These are phyloP conservation scores for Eclectus roratus DNA, from an alignment of 2,113 vertebrate species.

Conservation along the genomic window DNA sequence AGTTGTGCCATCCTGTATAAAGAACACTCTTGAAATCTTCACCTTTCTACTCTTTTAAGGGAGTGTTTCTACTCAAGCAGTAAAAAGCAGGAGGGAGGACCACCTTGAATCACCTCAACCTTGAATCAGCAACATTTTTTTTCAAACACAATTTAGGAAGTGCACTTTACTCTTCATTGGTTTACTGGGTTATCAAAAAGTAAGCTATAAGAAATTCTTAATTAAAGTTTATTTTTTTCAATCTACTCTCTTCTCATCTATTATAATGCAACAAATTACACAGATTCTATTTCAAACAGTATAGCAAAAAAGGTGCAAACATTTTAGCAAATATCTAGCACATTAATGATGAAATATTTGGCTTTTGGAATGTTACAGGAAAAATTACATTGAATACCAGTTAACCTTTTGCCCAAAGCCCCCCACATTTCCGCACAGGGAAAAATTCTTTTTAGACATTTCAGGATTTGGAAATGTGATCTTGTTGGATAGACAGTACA, in stretches of 20 bases:
- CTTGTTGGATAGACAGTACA: not conserved
- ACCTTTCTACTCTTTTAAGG: not conserved
- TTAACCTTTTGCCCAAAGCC: not conserved
- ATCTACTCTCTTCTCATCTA: not conserved
- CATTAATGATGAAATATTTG: not conserved
- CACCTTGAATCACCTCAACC: not conserved
- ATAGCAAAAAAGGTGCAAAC: not conserved
- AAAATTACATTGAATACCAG: fast-evolving
- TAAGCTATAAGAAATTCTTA: not conserved
- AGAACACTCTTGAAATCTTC: not conserved
- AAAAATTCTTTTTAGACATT: not conserved
- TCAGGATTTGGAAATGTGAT: not conserved
- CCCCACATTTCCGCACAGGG: not conserved
- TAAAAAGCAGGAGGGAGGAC: not conserved
- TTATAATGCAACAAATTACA: not conserved
- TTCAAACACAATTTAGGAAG: not conserved
- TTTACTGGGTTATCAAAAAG: not conserved
- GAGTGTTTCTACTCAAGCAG: not conserved
- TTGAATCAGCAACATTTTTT: not conserved
- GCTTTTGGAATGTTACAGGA: not conserved
- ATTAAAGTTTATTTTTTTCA: not conserved
- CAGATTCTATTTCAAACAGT: not conserved
- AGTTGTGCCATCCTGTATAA: not conserved
- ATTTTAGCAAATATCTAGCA: not conserved
- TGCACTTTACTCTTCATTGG: not conserved